Evolutionary conservation across 2,797 vertebrate species (phyloP).

Genomic region (Sphaeramia orbicularis): DNA sequence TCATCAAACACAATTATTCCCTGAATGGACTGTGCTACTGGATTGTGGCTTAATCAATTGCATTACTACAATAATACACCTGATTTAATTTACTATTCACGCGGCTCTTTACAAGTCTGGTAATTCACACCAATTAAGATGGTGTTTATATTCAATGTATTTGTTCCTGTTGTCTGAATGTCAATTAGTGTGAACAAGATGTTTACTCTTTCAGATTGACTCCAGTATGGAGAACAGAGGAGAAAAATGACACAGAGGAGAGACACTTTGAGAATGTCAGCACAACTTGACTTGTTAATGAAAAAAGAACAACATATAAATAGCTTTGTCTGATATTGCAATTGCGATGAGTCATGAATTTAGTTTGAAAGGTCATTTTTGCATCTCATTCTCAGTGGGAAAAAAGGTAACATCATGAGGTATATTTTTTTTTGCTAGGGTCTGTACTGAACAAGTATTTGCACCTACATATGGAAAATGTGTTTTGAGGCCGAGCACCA

Average conservation of each 20-base stretch:
- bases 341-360: no score
- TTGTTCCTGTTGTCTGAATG: slow-evolving; percentile 66
- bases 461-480: no score
- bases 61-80: slow-evolving; percentile 59
- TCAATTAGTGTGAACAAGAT: slow-evolving; percentile 64
- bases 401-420: no score
- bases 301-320: slow-evolving; percentile 4
- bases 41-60: slow-evolving; percentile 60
- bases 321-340: no score
- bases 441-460: no score
- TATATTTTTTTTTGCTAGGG: no score
- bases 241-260: background rate
- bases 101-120: slow-evolving; percentile 50
- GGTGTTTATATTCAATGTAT: slow-evolving; percentile 46
- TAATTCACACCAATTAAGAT: slow-evolving; percentile 70
- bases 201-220: slow-evolving; percentile 56
- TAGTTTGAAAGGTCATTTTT: no score
- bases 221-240: slow-evolving; percentile 11
- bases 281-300: background rate
- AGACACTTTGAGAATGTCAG: slow-evolving; percentile 26
- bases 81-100: slow-evolving; percentile 61
- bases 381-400: no score
- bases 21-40: slow-evolving; percentile 44
- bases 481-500: no score
- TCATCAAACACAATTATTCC: slow-evolving; percentile 57